Evolutionary conservation across 2,113 vertebrate genomes (phyloP).

Genomic region (Nesogale talazaci): DNA sequence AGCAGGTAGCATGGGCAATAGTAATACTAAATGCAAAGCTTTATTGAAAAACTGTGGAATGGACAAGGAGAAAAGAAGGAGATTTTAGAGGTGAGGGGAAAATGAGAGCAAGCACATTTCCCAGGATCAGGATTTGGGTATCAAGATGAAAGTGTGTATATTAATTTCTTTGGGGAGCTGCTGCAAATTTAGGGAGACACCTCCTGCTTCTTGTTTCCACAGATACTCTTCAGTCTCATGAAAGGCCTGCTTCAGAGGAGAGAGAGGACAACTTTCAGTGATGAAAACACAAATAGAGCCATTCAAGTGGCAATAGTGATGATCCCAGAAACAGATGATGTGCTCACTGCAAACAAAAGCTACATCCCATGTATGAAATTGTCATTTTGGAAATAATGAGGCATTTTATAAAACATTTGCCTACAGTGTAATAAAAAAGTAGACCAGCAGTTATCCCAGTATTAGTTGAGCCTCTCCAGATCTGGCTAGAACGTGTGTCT

Average conservation of each 20-base stretch:
- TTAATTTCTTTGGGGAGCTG: neutral
- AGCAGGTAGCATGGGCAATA: neutral
- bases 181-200: neutral
- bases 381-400: conserved; percentile 80
- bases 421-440: conserved; percentile 76
- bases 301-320: conserved; percentile 71
- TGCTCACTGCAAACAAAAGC: conserved; percentile 78
- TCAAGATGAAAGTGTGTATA: neutral
- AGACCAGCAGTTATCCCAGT: conserved; percentile 69
- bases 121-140: neutral
- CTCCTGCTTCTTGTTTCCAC: neutral
- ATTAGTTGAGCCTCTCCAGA: conserved; percentile 69
- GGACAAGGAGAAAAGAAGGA: neutral
- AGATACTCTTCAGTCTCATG: neutral
- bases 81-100: neutral
- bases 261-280: neutral
- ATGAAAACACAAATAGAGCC: conserved; percentile 75
- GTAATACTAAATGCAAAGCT: neutral
- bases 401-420: conserved; percentile 79
- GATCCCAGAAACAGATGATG: conserved; percentile 84
- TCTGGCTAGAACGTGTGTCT: conserved; percentile 43
- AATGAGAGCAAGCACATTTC: neutral
- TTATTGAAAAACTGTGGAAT: neutral
- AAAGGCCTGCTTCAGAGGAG: neutral
- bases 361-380: conserved; percentile 73